phyloP scores from a whole-genome alignment of 2,113 vertebrate genomes.

The Caracal caracal region DNA sequence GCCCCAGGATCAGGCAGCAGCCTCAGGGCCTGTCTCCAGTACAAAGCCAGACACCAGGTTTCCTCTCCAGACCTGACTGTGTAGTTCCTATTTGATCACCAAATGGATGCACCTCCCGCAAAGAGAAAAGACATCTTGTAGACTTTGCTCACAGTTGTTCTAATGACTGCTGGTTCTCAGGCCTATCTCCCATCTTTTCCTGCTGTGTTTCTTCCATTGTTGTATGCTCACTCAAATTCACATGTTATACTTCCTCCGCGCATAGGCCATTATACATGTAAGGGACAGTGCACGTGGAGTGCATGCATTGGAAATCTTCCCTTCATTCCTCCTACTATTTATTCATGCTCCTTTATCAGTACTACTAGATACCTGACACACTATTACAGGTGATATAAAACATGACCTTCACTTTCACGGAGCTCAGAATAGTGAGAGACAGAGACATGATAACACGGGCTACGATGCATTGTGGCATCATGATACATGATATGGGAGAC shows the following conservation, averaged over 20 bases:
- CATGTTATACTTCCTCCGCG: accelerated
- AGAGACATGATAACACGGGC: background rate
- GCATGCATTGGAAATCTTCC: background rate
- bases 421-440: background rate
- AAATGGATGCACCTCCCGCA: slow-evolving; percentile 42
- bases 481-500: background rate
- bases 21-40: slow-evolving; percentile 73
- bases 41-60: slow-evolving; percentile 70
- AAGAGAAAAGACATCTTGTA: slow-evolving; percentile 63
- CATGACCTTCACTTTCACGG: background rate
- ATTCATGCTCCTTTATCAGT: background rate
- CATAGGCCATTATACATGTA: accelerated
- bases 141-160: slow-evolving; percentile 52
- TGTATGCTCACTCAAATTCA: background rate
- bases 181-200: background rate
- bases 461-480: accelerated
- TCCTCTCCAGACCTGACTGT: slow-evolving; percentile 45
- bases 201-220: background rate
- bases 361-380: accelerated
- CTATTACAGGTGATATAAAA: background rate
- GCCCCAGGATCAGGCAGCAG: slow-evolving; percentile 57
- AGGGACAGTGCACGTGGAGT: background rate
- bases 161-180: background rate
- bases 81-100: slow-evolving; percentile 68
- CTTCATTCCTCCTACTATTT: background rate